Base-by-base conservation (phyloP, 2,797 vertebrate genomes). In the Heliangelus exortis region DNA sequence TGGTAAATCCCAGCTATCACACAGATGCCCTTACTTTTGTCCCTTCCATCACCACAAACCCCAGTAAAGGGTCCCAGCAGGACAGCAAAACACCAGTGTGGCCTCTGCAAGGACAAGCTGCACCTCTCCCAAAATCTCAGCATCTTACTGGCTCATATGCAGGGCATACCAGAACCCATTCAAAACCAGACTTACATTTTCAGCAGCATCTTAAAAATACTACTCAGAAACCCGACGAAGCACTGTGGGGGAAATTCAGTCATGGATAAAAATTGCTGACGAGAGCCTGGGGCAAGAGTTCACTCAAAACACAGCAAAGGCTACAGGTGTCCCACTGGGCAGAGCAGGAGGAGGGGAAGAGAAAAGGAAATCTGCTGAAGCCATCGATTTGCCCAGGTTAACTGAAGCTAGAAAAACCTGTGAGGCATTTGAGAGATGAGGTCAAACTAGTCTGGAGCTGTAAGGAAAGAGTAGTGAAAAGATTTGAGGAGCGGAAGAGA, bases 321-420 rank as follows among this genome's bases (percentile, higher is more conserved):
- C 54, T 74, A 29, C 21, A 65, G 66, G 39, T 66, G 55, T 79
- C 45, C 45, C 8, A 1, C 39, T 53, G 78, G 67, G 67, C 39
- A 92, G 85, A 66, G 43, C 25, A 45, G 48, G 21, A 90, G 47
- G 47, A 76, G 11, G 7, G 15, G 45, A 55, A 83, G 29, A 62
- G 41, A 65, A 75, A 36, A 74, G 29, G 62, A 91, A 94, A 89
- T 68, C 25, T 28, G 54, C 62, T 78, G 91, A 93, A 89, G 75
- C 48, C 75, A 83, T 66, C 67, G 25, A 84, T 90, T 89, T 87
- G 31, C 66, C 21, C 78, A 71, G 45, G 67, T 91, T 85, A 93
- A 92, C 8, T 78, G 83, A 94, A 94, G 62, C 69, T 14, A 55
- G 66, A 86, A 88, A 87, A 91, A 45, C 23, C 34, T 33, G 15